A percentile compares a stretch with the other conserved stretches of the same genome.
Conservation (phyloP, 2,113 vertebrate species). For the Mormoops blainvillei region DNA sequence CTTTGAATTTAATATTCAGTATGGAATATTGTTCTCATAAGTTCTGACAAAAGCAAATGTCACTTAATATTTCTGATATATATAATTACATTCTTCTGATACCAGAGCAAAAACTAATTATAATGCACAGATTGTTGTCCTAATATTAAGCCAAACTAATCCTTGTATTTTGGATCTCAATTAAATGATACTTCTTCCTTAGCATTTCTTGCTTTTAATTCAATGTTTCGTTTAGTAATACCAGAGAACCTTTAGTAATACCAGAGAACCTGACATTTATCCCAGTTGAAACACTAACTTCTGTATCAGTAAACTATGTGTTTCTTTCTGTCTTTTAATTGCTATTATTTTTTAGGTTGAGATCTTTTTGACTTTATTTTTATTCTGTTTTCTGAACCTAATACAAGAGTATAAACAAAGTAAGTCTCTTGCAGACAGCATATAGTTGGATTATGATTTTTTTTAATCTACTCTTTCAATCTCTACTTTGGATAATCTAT, state of each 20-base stretch:
- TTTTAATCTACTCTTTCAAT: not conserved
- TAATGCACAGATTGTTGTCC: not conserved
- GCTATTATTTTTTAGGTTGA: not conserved
- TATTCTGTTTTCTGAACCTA: not conserved
- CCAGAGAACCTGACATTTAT: not conserved
- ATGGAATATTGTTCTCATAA: not conserved
- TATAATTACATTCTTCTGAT: not conserved
- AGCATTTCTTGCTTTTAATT: not conserved
- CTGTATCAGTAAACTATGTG: not conserved
- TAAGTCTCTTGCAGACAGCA: not conserved
- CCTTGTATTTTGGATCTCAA: not conserved
- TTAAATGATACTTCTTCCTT: not conserved
- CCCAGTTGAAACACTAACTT: not conserved
- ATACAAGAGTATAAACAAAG: not conserved
- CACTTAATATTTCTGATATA: not conserved
- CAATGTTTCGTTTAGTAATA: not conserved
- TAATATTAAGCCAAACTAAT: not conserved
- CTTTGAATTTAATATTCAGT: not conserved
- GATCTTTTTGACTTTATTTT: not conserved
- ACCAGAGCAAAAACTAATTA: not conserved
- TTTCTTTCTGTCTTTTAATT: not conserved
- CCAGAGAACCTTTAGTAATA: no score
- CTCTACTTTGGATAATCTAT: not conserved
- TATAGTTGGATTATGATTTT: not conserved
- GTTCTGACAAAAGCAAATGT: not conserved